Base-by-base conservation (phyloP, 2,797 vertebrate genomes). In the Sebastes nivosus region DNA sequence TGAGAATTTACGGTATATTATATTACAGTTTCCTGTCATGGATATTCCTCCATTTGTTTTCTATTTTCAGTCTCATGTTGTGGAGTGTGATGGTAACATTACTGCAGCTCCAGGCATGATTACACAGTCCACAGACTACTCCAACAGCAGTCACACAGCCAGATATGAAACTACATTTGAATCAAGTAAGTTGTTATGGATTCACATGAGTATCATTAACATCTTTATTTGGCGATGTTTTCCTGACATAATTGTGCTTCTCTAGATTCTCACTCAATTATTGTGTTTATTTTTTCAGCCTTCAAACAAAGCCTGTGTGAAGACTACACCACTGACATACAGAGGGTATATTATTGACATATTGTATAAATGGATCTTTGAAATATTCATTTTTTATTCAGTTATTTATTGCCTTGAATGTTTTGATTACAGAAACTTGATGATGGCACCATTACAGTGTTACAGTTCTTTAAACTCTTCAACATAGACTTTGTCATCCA, bases 401-500 rank as follows among this genome's bases (percentile, higher is more conserved):
- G 6, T 71, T 46, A 67, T 27, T 69, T 13, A 64, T 55, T 29
- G 22, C 1, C 30, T 42, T 82, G 27, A 3, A 72, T 77, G 5
- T 69, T 77, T 87, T 83, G 27, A 30, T 84, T 77, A 34, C 91
- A 99, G 98, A 99, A 97, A 95, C 92, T 99, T 32, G 93, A 95
- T 69, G 95, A 95, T 14, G 97, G 97, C 67, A 92, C 91, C 70
- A 95, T 99, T 72, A 98, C 98, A 0, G 93, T 97, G 66, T 93
- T 93, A 2, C 97, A 99, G 88, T 98, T 99, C 87, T 95, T 99
- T 29, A 96, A 95, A 9, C 94, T 99, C 85, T 97, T 99, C 80
- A 95, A 96, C 84, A 96, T 98, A 32, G 96, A 97, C 12, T 92
- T 97, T 85, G 94, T 97, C 30, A 97, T 99, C 88, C 97, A 98